Base-by-base conservation (phyloP, 2,113 vertebrate genomes). In the Lampris incognitus region DNA sequence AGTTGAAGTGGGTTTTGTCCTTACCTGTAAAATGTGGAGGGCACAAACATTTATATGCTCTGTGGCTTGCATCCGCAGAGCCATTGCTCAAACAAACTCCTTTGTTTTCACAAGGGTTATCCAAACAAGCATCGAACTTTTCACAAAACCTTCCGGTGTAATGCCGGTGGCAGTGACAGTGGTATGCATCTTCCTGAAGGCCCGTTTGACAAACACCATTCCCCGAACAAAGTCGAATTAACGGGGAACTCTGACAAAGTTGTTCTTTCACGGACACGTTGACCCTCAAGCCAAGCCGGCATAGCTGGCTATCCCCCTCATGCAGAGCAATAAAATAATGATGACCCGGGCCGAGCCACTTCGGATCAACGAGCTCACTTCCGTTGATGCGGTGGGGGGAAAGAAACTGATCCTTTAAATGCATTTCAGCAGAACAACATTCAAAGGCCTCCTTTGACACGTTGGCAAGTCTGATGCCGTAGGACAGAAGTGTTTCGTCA, bases 101-200 rank as follows among this genome's bases (percentile, higher is more conserved):
- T 57, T 95, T 91, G 85, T 95, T 96, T 82, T 89, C 77, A 83
- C 94, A 96, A 9, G 93, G 94, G 63, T 92, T 93, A 52, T 78
- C 84, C 78, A 88, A 91, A 69, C 93, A 96, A 1, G 75, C 61
- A 77, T 96, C 89, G 71, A 92, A 84, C 61, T 92, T 92, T 72
- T 97, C 94, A 83, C 94, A 97, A 76, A 95, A 96, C 48, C 71
- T 92, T 78, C 95, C 96, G 4, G 87, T 94, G 81, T 94, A 95
- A 8, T 78, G 85, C 63, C 89, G 77, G 37, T 85, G 85, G 73
- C 95, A 97, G 9, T 75, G 91, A 69, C 95, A 97, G 60, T 37
- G 75, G 56, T 94, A 97, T 0, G 59, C 62, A n/a, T 89, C 87
- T 9, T 95, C 94, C 93, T 93, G 89, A 60, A 83, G 3, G 37